Conservation (phyloP, 2,113 vertebrate species). For the Poecilia latipinna region DNA sequence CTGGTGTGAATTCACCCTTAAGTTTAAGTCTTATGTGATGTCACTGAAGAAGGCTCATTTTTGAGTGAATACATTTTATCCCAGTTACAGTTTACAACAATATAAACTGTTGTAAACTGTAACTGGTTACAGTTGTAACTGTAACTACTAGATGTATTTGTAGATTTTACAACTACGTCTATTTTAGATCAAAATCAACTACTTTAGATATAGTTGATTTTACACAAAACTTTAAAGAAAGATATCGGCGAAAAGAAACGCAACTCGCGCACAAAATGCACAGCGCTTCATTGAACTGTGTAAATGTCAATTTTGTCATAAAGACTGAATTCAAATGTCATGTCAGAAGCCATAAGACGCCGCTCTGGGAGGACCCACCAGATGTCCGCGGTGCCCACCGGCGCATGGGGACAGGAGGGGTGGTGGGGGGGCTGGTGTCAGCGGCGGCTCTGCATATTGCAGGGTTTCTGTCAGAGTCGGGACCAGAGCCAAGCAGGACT, state of each 20-base stretch:
- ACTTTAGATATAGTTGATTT: too few species aligned
- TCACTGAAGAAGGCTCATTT: background rate
- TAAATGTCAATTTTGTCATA: background rate
- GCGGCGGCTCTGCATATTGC: constrained; percentile 43
- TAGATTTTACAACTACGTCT: too few species aligned
- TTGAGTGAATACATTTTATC: too few species aligned
- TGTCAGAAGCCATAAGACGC: background rate
- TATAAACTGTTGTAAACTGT: too few species aligned
- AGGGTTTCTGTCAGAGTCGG: constrained; percentile 50
- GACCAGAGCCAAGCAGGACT: constrained; percentile 54
- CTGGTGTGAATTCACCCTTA: too few species aligned
- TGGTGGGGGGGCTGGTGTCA: constrained; percentile 31
- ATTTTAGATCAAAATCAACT: too few species aligned
- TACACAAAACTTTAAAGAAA: background rate
- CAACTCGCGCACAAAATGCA: background rate
- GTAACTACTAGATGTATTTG: too few species aligned
- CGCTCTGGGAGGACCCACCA: constrained; percentile 43
- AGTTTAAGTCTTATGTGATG: background rate
- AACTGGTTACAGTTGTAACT: too few species aligned
- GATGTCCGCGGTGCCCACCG: constrained; percentile 41
- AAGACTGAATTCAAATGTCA: background rate
- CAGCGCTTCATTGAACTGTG: background rate
- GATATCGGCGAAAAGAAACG: background rate
- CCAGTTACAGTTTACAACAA: too few species aligned
- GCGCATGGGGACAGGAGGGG: constrained; percentile 17